These are phyloP conservation scores for Myopa testacea DNA, from an alignment of 2,888 invertebrate genomes.

Conservation along the genomic window DNA sequence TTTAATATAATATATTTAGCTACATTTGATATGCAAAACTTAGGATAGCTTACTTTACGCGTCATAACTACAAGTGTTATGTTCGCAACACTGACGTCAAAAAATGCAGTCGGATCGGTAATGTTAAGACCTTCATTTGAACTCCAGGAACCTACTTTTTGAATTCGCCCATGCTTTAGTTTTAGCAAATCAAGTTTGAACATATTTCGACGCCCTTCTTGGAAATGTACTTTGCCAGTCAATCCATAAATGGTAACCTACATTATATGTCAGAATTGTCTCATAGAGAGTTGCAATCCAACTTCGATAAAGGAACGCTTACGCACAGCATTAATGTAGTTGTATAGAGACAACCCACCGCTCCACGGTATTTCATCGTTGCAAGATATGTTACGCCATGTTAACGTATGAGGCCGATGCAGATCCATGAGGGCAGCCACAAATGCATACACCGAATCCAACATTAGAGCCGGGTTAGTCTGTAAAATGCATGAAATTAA, in stretches of 20 bases:
- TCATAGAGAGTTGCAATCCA: neutral
- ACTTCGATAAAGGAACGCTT: neutral
- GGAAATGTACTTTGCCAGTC: slow-evolving; percentile 89
- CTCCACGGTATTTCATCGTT: slow-evolving; percentile 83
- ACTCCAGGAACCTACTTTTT: slow-evolving; percentile 87
- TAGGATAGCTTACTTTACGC: slow-evolving; percentile 75
- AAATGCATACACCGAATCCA: slow-evolving; percentile 87
- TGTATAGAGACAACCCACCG: slow-evolving; percentile 81
- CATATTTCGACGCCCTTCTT: slow-evolving; percentile 84
- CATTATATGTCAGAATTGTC: neutral
- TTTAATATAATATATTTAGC: too few relatives aligned
- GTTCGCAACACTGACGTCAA: slow-evolving; percentile 83
- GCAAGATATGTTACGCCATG: slow-evolving; percentile 83
- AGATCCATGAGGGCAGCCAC: slow-evolving; percentile 82
- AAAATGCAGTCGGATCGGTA: slow-evolving; percentile 88
- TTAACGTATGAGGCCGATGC: slow-evolving; percentile 76
- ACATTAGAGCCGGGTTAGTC: slow-evolving; percentile 88
- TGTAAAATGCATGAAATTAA: slow-evolving; percentile 57
- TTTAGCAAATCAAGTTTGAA: slow-evolving; percentile 89
- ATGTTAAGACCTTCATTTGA: slow-evolving; percentile 81
- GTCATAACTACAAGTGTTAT: slow-evolving; percentile 92
- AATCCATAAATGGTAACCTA: slow-evolving; percentile 87
- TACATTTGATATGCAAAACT: too few relatives aligned
- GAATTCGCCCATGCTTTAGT: slow-evolving; percentile 80
- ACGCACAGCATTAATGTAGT: slow-evolving; percentile 79